Evolutionary conservation across 2,797 vertebrate genomes (phyloP), one percentile per base, ranked within the genome.

Genomic region (Ispidina lecontei): DNA sequence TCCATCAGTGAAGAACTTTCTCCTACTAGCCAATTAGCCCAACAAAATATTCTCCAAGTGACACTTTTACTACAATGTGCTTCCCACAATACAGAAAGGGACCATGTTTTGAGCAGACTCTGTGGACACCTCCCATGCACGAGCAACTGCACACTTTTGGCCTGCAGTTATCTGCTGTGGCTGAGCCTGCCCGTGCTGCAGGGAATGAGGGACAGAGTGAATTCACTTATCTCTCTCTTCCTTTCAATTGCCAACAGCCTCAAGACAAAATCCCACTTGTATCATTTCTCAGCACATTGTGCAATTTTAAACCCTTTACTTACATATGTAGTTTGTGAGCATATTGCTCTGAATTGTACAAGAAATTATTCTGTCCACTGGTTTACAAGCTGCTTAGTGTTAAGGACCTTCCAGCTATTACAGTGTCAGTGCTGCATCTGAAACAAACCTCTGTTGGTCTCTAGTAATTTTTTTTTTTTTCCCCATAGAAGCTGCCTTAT

Each of bases 281-380:
- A 41, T 78, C 28, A 37, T 59, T 90, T 56, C 56, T 76, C 56
- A 55, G 28, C n/a, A 33, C 0, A 1, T 39, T 79, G 77, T 73
- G 88, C 59, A 90, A 77, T 72, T 90, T 72, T 12, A 87, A 84
- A 84, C 58, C 33, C 49, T 84, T 90, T 79, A 68, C 71, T 88
- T 82, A 56, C 44, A 75, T 26, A 26, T 9, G 14, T 28, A 26
- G 37, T 56, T 59, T 69, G 55, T 31, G 51, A 28, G 21, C 22
- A 17, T 47, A 62, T 52, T 73, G 41, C 47, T 90, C 77, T 33
- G 49, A 69, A 63, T 56, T 84, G 33, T 54, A 46, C 71, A 91
- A 76, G 60, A 4, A 4, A 69, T 62, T 73, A 43, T 60, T 90
- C 72, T 93, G 77, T 60, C n/a, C 17, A 2, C 44, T 39, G 29